Conservation (phyloP, 2,113 vertebrate genomes). For the Illadopsis cleaveri region DNA sequence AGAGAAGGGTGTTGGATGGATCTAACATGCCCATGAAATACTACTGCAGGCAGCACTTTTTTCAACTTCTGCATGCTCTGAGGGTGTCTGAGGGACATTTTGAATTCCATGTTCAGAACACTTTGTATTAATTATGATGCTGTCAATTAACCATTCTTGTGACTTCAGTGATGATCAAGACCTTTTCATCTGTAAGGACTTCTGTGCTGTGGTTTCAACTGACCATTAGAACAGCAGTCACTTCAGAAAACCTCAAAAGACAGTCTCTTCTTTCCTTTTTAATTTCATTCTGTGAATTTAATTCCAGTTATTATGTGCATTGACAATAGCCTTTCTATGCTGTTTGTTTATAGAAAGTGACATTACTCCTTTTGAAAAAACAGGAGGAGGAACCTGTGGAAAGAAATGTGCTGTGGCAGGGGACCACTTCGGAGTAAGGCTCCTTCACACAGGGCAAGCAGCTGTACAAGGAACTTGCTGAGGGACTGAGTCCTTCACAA, state of each 20-base stretch:
- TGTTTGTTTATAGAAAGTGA: neutral
- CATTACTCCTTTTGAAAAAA: neutral
- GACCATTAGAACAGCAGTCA: neutral
- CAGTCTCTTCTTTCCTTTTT: neutral
- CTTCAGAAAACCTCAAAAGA: neutral
- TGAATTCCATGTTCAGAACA: neutral
- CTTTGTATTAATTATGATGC: neutral
- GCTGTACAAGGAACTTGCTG: neutral
- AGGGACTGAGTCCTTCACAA: neutral
- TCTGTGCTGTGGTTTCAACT: neutral
- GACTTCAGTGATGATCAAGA: neutral
- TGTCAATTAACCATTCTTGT: neutral
- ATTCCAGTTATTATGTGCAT: neutral
- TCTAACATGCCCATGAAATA: neutral
- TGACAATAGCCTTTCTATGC: neutral
- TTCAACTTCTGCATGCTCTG: neutral
- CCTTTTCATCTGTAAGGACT: neutral
- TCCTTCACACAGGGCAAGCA: neutral
- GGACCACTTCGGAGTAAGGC: neutral
- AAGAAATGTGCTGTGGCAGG: neutral
- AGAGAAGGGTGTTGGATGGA: neutral
- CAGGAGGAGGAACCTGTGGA: neutral
- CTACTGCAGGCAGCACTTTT: neutral
- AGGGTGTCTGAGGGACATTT: neutral
- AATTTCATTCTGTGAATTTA: neutral